Evolutionary conservation across 2,888 invertebrate genomes (phyloP), one percentile per base, ranked within the genome.

Genomic region (Notocelia uddmanniana): DNA sequence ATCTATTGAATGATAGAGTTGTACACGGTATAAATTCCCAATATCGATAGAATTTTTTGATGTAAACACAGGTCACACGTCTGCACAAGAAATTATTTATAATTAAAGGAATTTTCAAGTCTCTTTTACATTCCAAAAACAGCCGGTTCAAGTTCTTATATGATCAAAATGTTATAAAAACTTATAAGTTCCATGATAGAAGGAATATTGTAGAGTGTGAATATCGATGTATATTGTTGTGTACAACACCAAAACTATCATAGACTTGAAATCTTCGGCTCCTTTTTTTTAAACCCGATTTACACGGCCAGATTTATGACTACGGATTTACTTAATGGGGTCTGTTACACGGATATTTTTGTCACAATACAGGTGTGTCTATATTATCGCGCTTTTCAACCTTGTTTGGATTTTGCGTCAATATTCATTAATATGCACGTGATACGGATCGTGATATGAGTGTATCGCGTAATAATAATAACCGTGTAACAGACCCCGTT

Each of bases 1-100:
- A 60, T 67, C 55, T 71, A 60, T 55, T 67, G 6, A 52, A 60
- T 54, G 21, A 21, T 66, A 71, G 67, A 19, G 54, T 55, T 8
- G 67, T 18, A 11, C 19, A 21, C 18, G 13, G 10, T 10, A 10
- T 26, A 26, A 2, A 26, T 26, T 2, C 18, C 15, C 37, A 21
- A 2, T 55, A 13, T 68, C 58, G 67, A 58, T 34, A 50, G 55
- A 54, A 21, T 23, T 21, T 0, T 11, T 3, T 52, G 21, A 19
- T 19, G 21, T n/a, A n/a, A n/a, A n/a, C n/a, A n/a, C n/a, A n/a
- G n/a, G n/a, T n/a, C n/a, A n/a, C n/a, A n/a, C n/a, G n/a, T n/a
- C n/a, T n/a, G n/a, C n/a, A n/a, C n/a, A n/a, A n/a, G n/a, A n/a
- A n/a, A n/a, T n/a, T n/a, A n/a, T n/a, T n/a, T n/a, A n/a, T n/a